Base-by-base conservation (phyloP, 1,140 invertebrate genomes). In the Scylla paramamosain region DNA sequence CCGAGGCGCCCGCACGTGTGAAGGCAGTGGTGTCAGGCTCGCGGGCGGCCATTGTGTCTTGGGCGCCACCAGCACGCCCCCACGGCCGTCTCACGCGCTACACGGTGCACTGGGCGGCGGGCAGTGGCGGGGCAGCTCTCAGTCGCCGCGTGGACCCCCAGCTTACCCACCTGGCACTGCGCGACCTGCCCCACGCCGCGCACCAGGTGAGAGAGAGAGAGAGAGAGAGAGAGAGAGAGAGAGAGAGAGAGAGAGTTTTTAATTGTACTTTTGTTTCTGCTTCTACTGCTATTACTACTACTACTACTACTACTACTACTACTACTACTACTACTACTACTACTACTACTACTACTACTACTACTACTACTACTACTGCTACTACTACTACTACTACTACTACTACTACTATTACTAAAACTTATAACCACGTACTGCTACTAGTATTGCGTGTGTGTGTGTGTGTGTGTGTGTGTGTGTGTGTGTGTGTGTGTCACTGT, bases 51-150 rank as follows among this genome's bases (percentile, higher is more conserved):
- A 97, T 99, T 2, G 98, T 99, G 0, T 99, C 98, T 16, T 99
- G 99, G 99, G 98, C 98, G 96, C 98, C 98, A 96, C 99, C 99
- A 91, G 97, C 98, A 96, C 98, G 99, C 96, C 98, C 98, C 28
- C 99, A 99, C 97, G 99, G 99, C 31, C 98, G 99, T 83, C 98
- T 99, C 94, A 98, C 98, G 8, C 98, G 99, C 96, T 99, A 99
- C 97, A 99, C 98, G 45, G 98, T 99, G 14, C 99, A 99, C 97
- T 98, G 98, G 0, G 98, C 98, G 97, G 98, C 98, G n/a, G 98
- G 84, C 6, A 93, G 90, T 46, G 93, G 96, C 67, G 90, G 95
- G 25, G 31, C 48, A 8, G 14, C 93, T 25, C 93, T 90, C 59
- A 94, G 59, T 86, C 86, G 93, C 25, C 87, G 93, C 46, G 87